Base-by-base conservation (phyloP, 1,140 invertebrate genomes). In the Fopius arisanus region DNA sequence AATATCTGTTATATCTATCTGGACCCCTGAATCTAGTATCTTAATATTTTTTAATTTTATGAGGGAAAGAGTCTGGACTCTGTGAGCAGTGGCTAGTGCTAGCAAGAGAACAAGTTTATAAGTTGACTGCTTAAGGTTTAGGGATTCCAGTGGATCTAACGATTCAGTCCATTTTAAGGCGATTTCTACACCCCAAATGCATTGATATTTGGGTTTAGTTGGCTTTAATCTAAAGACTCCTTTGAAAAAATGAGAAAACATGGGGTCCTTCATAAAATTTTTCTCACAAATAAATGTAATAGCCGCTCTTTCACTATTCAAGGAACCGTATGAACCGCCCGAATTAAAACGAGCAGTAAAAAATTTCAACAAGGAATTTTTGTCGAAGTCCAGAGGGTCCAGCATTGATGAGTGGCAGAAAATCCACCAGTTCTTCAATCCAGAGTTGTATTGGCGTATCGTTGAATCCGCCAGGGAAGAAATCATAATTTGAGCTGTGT, bases 51-150 rank as follows among this genome's bases (percentile, higher is more conserved):
- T 12, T 0, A 74, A 19, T 54, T 69, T 76, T 3, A 79, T 79
- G 10, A 71, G n/a, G 7, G 76, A 23, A 1, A 79, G 72, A 1
- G 78, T 76, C 43, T 79, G 76, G 9, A 70, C 67, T 37, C 76
- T 73, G 16, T 79, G 78, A 3, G 75, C 76, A 4, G 78, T 78
- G 10, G 12, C 70, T 69, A 77, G 67, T 9, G 78, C 75, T 75
- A 77, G 66, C 66, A 79, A 48, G 10, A 75, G 74, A 7, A 73
- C 66, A 0, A 70, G 54, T 19, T 76, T 79, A 21, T 21, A 21
- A 14, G 48, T 54, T 21, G 21, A 21, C 21, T 54, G 21, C 10
- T 54, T 54, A 3, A 54, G 19, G 21, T 4, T 23, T 4, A 54
- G 21, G 3, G 48, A 21, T 3, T 10, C 9, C 40, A 54, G 21